Percentiles rank a stretch among this genome's conserved stretches.
Conservation (phyloP, 2,888 invertebrate genomes). For the Melipona beecheii region DNA sequence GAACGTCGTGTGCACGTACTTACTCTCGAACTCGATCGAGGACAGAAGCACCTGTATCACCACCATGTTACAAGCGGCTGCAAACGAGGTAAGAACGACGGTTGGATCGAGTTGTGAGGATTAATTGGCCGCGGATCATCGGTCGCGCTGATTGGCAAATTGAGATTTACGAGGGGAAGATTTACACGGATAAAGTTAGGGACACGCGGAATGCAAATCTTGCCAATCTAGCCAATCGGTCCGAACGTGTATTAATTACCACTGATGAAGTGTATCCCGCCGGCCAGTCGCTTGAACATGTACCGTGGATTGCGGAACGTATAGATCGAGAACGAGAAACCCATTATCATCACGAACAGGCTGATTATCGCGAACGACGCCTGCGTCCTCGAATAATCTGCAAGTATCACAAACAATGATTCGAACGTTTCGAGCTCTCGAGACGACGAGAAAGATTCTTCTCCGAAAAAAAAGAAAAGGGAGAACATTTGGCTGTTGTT, state of each 20-base stretch:
- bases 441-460: not conserved
- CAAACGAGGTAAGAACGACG: constrained; percentile 6
- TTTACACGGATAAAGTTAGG: no score
- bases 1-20: constrained; percentile 88
- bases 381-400: constrained; percentile 93
- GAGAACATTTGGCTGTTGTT: not conserved
- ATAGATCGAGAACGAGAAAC: constrained; percentile 92
- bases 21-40: constrained; percentile 89
- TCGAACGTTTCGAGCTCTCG: not conserved
- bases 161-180: no score
- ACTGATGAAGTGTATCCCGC: constrained; percentile 93
- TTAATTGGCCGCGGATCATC: no score
- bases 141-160: no score
- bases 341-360: constrained; percentile 92
- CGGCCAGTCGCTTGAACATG: constrained; percentile 94
- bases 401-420: not conserved
- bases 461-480: not conserved
- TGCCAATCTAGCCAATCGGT: not conserved
- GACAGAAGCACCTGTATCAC: constrained; percentile 93
- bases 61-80: constrained; percentile 91
- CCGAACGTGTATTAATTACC: constrained; percentile 85
- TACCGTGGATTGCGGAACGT: constrained; percentile 94
- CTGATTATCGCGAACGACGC: constrained; percentile 94
- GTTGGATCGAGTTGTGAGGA: not conserved
- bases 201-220: no score